Percentiles rank a stretch among this genome's conserved stretches.
phyloP scores from a whole-genome alignment of 1,140 invertebrate species.

The Camponotus pennsylvanicus region DNA sequence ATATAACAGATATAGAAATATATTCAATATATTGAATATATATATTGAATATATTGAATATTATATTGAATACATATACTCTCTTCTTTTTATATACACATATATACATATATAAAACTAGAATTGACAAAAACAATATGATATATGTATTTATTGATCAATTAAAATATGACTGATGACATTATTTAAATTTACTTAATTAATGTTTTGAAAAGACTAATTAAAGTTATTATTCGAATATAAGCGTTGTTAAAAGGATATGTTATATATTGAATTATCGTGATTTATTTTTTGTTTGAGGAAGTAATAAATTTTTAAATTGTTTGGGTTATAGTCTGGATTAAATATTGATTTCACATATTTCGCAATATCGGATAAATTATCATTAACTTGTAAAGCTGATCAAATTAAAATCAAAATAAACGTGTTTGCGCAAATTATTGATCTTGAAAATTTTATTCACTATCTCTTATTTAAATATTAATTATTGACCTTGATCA shows the following conservation, averaged over 20 bases:
- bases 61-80: neutral
- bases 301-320: slow-evolving; percentile 29
- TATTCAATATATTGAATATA: neutral
- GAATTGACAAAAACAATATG: neutral
- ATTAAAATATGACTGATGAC: too few species aligned
- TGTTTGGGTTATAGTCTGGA: neutral
- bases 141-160: neutral
- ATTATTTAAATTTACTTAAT: too few species aligned
- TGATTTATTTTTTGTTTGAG: neutral
- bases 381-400: neutral
- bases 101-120: neutral
- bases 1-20: too few species aligned
- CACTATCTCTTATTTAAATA: too few species aligned
- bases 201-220: neutral
- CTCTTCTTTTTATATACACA: too few species aligned
- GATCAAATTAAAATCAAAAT: neutral
- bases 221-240: slow-evolving; percentile 15
- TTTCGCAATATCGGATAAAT: slow-evolving; percentile 11
- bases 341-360: neutral
- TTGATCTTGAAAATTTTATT: neutral
- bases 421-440: neutral
- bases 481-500: neutral
- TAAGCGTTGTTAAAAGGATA: neutral
- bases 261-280: neutral
- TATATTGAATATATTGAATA: neutral